Evolutionary conservation across 2,888 invertebrate species (phyloP), one percentile per base, ranked within the genome.

Genomic region (Scrobipalpa costella): DNA sequence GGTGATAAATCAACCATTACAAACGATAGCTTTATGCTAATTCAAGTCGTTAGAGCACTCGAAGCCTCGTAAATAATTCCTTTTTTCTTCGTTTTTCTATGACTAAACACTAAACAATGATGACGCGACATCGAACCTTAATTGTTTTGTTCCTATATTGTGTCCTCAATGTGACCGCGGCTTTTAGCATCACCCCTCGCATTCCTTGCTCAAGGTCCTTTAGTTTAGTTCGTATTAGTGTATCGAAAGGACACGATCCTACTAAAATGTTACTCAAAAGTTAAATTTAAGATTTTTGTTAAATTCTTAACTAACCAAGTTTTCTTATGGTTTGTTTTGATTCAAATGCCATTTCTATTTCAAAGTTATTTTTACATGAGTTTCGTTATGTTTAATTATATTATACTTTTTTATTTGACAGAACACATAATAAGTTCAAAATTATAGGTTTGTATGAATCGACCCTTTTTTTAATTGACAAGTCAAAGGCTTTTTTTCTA

Each of bases 1-100:
- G 68, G 68, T n/a, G 8, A 34, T 55, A 27, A 55, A 34, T 73
- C 71, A 65, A 59, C 55, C 47, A 60, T 49, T 58, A 27, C 40
- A 34, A 52, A 17, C 36, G 27, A 21, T 40, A 11, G 15, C 11
- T 17, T 57, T 57, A 57, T 57, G 57, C 34, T 36, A 34, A 44
- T 17, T 27, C 9, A 21, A 11, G 21, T 52, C 13, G 50, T 52
- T 49, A 49, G 17, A 15, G 1, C 17, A 17, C 49, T n/a, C 19
- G 49, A 49, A 49, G 49, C 7, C 49, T 49, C 49, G 49, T 49
- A 49, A 47, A 47, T 47, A 11, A 38, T 38, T 38, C 13, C 2
- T 17, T 49, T 17, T 49, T 19, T 49, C 49, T 6, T 17, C 19
- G 6, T 49, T 49, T 49, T 49, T 19, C 2, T 19, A 7, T 49